phyloP scores from a whole-genome alignment of 2,888 invertebrate genomes.

The Pammene fasciana region DNA sequence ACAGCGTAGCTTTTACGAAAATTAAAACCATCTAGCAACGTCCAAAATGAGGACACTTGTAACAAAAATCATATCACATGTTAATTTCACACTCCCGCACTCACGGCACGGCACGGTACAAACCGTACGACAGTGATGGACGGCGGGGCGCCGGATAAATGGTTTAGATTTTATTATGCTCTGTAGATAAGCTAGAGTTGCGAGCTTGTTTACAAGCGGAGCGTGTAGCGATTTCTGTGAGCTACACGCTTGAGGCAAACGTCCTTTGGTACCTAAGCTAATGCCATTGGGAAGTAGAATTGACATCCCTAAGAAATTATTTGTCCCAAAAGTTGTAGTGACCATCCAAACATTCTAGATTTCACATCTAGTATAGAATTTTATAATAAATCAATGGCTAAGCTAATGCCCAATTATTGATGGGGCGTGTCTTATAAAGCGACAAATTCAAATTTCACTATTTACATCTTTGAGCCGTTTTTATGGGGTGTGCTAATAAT shows the following conservation, averaged over 20 bases:
- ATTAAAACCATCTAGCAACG: slow-evolving; percentile 3
- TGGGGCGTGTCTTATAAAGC: too few species aligned
- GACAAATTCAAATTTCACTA: too few species aligned
- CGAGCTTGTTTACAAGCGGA: neutral
- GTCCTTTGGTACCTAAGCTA: too few species aligned
- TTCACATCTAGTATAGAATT: too few species aligned
- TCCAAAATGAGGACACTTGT: neutral
- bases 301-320: too few species aligned
- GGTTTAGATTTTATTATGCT: slow-evolving; percentile 34
- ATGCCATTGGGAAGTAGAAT: too few species aligned
- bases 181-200: slow-evolving; percentile 2
- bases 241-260: neutral
- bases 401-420: too few species aligned
- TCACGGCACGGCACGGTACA: slow-evolving; percentile 5
- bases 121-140: slow-evolving; percentile 30
- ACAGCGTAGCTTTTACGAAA: neutral
- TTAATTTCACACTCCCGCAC: slow-evolving; percentile 37
- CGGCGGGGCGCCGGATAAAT: slow-evolving; percentile 25
- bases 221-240: neutral
- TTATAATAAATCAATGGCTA: too few species aligned
- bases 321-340: too few species aligned
- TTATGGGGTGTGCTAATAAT: too few species aligned
- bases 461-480: too few species aligned
- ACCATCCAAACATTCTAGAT: too few species aligned
- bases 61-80: slow-evolving; percentile 8